phyloP scores from a whole-genome alignment of 2,113 vertebrate species.

The Cavia aperea region DNA sequence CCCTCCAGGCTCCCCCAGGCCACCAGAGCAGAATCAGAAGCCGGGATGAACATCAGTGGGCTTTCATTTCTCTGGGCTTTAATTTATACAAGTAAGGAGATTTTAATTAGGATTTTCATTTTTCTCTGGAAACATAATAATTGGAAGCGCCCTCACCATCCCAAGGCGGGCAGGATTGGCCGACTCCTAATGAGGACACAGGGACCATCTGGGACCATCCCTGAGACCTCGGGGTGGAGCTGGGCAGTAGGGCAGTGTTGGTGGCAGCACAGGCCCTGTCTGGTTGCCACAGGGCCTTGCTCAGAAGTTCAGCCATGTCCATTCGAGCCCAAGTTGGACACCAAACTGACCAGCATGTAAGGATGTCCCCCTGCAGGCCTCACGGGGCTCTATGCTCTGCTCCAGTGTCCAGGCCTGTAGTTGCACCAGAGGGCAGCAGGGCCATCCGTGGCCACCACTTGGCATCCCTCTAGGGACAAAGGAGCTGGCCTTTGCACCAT shows the following conservation, averaged over 20 bases:
- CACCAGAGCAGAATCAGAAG: accelerated
- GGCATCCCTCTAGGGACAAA: background rate
- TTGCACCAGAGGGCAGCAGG: accelerated
- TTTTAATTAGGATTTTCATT: background rate
- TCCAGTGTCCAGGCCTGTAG: accelerated
- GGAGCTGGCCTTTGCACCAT: background rate
- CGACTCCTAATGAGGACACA: accelerated
- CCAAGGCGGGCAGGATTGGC: accelerated
- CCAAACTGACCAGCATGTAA: background rate
- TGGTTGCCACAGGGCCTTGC: no score
- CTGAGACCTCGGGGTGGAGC: accelerated
- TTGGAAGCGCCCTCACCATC: background rate
- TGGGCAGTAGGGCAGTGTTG: background rate
- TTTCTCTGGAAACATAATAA: background rate
- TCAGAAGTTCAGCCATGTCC: accelerated
- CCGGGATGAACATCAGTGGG: background rate
- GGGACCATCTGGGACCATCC: accelerated
- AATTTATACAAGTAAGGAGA: background rate
- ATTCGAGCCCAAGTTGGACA: accelerated
- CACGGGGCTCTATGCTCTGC: background rate
- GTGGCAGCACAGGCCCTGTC: accelerated
- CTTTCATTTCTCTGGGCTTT: background rate
- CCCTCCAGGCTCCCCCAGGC: accelerated
- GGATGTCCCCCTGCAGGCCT: background rate
- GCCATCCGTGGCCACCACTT: accelerated